phyloP scores from a whole-genome alignment of 2,113 vertebrate genomes.

The Geococcyx californianus region DNA sequence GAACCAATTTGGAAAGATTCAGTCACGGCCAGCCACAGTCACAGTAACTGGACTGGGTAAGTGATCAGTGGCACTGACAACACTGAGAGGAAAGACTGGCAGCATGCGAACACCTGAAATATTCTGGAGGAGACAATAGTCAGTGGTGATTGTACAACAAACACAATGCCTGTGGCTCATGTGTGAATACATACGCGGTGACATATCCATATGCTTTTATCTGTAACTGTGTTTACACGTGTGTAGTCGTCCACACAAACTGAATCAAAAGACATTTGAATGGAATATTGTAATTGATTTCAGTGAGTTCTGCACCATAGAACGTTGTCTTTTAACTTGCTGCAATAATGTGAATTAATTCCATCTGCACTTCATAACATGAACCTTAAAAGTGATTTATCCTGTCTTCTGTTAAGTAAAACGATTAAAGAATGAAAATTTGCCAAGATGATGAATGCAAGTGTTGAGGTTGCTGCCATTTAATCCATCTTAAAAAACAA shows the following conservation, averaged over 20 bases:
- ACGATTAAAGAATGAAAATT: not conserved
- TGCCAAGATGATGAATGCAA: not conserved
- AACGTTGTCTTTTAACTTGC: not conserved
- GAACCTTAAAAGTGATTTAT: not conserved
- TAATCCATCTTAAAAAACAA: not conserved
- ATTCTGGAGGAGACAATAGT: not conserved
- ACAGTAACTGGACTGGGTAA: constrained; percentile 94
- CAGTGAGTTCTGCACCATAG: not conserved
- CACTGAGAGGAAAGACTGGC: too few species aligned
- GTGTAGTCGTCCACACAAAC: not conserved
- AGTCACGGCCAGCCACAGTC: constrained; percentile 76
- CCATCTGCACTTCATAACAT: not conserved
- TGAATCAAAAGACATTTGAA: not conserved
- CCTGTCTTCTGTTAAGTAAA: not conserved
- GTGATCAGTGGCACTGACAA: not conserved
- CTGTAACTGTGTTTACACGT: not conserved
- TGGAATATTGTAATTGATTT: not conserved
- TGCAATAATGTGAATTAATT: not conserved
- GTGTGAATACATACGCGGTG: not conserved
- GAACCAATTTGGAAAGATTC: constrained; percentile 93
- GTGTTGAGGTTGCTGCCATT: not conserved
- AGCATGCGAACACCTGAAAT: not conserved
- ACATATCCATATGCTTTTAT: not conserved
- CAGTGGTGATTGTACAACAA: not conserved
- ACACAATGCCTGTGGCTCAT: not conserved